Conservation (phyloP, 30 jellyfish, hydroid and myxozoan genomes). For the Aurelia aurita complex sp. Pacific region DNA sequence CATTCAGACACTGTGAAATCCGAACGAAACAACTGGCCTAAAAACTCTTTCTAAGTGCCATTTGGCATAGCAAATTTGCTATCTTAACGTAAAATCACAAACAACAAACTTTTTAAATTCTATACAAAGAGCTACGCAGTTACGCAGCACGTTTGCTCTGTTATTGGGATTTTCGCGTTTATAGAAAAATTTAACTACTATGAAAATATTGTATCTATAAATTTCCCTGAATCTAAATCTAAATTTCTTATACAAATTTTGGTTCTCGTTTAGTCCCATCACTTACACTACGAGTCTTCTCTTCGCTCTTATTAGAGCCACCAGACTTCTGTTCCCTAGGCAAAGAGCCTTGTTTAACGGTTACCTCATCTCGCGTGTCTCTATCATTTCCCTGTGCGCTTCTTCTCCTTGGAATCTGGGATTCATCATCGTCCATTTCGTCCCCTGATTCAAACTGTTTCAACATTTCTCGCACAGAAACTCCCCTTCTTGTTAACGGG, state of each 20-base stretch:
- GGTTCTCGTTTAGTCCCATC: conserved; percentile 43
- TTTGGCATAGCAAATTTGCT: no score
- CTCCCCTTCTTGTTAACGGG: conserved; percentile 45
- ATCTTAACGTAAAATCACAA: no score
- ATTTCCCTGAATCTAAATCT: background rate
- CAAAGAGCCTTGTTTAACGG: conserved; percentile 12
- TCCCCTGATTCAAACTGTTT: conserved; percentile 70
- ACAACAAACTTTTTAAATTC: no score
- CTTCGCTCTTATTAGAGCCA: conserved; percentile 2
- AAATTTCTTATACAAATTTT: conserved; percentile 13
- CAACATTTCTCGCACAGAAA: conserved; percentile 50
- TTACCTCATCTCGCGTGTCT: background rate
- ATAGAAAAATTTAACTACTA: background rate
- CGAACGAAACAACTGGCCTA: background rate
- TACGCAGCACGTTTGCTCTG: no score
- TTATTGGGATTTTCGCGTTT: no score
- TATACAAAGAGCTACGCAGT: no score
- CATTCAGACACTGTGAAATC: background rate
- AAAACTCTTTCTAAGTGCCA: background rate
- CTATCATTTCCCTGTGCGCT: conserved; percentile 12
- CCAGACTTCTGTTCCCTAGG: conserved; percentile 34
- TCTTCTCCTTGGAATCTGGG: background rate
- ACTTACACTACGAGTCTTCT: conserved; percentile 34
- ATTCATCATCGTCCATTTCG: conserved; percentile 62
- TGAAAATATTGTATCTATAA: background rate